These are phyloP conservation scores for Lasioglossum pauxillum DNA, from an alignment of 2,888 invertebrate species.

Conservation along the genomic window DNA sequence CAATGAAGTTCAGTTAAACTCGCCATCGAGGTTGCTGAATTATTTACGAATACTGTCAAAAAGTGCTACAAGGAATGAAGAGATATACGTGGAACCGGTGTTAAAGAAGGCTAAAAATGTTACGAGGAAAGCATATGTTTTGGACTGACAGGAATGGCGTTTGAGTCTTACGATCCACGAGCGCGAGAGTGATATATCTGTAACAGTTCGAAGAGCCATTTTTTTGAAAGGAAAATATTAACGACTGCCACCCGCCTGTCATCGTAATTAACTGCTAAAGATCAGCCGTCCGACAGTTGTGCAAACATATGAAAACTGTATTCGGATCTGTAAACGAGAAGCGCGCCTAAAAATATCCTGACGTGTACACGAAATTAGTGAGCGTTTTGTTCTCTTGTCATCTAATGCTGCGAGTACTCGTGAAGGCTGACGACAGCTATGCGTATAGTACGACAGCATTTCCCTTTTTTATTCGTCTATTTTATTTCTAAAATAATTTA, in stretches of 20 bases:
- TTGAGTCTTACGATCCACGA: not conserved
- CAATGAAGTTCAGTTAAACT: not conserved
- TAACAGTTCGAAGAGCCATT: not conserved
- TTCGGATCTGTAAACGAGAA: not conserved
- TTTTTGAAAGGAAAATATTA: not conserved
- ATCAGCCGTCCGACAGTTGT: conserved; percentile 1
- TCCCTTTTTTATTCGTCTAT: not conserved
- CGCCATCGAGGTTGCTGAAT: not conserved
- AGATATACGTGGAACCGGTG: not conserved
- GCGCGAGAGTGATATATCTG: not conserved
- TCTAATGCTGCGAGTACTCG: not conserved
- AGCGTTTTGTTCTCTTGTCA: conserved; percentile 4
- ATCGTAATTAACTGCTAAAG: not conserved
- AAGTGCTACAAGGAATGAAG: not conserved
- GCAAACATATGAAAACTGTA: conserved; percentile 10
- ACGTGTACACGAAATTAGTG: not conserved
- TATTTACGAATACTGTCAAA: not conserved
- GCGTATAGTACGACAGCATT: not conserved
- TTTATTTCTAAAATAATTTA: not conserved
- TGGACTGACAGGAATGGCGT: not conserved
- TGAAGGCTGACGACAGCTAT: not conserved
- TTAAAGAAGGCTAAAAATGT: not conserved
- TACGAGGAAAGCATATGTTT: conserved; percentile 11
- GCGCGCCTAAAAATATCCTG: not conserved
- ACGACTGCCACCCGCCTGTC: not conserved